Evolutionary conservation across 2,888 invertebrate species (phyloP).

Genomic region (Cancer borealis): DNA sequence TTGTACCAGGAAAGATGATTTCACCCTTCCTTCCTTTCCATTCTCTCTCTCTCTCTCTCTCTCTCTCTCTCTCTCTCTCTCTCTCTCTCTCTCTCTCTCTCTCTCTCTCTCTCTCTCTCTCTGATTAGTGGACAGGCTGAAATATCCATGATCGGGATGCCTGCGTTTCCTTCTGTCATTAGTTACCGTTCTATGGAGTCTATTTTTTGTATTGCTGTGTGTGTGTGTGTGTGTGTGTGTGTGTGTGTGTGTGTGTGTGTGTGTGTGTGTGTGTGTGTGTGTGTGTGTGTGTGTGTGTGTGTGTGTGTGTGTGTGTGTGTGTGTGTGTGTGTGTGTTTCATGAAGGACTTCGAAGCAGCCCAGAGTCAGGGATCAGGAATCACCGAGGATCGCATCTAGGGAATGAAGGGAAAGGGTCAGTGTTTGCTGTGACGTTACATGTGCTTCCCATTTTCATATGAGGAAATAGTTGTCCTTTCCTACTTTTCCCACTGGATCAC

Average conservation of each 20-base stretch:
- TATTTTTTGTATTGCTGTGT: background rate
- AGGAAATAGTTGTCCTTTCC: background rate
- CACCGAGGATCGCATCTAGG: background rate
- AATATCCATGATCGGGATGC: background rate
- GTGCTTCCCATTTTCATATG: conserved; percentile 9
- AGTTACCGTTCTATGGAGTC: background rate
- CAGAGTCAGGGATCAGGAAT: background rate
- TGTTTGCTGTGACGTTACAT: conserved; percentile 16
- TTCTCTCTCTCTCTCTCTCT: background rate
- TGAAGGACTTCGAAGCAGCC: background rate
- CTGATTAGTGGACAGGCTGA: background rate
- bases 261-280: background rate
- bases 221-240: background rate
- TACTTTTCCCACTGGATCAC: background rate
- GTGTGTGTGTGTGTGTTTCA: background rate
- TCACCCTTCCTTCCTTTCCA: no score
- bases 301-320: conserved; percentile 47
- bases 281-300: no score
- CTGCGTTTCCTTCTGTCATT: background rate
- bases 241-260: no score
- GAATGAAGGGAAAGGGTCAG: background rate
- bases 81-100: background rate
- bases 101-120: conserved; percentile 11
- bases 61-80: no score
- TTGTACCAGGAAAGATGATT: background rate